Conservation (phyloP, 2,113 vertebrate species). For the Genyomyrus donnyi region DNA sequence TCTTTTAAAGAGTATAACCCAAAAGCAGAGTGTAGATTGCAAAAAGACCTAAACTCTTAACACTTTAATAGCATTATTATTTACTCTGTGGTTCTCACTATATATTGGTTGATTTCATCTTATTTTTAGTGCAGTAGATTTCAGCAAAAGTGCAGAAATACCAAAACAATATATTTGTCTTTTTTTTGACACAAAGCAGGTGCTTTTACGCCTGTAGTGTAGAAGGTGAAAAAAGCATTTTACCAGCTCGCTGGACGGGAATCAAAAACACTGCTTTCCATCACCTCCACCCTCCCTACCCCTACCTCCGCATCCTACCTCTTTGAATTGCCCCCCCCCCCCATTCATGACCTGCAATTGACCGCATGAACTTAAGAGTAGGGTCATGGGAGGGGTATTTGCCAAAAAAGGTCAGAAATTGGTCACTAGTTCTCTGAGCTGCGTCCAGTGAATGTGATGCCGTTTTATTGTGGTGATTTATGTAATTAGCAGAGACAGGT, state of each 20-base stretch:
- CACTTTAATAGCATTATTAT: neutral
- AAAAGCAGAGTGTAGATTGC: neutral
- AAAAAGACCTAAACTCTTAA: neutral
- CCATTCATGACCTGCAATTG: constrained; percentile 82
- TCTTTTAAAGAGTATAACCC: neutral
- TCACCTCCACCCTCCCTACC: constrained; percentile 28
- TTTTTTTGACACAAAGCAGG: constrained; percentile 2
- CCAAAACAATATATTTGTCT: neutral
- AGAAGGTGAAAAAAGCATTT: constrained; percentile 20
- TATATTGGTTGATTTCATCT: neutral
- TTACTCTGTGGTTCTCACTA: neutral
- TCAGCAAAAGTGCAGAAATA: neutral
- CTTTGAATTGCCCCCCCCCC: constrained; percentile 34
- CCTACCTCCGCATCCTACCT: neutral
- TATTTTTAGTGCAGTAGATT: constrained; percentile 29
- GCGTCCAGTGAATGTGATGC: constrained; percentile 62
- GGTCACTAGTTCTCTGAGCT: constrained; percentile 70
- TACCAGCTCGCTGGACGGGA: constrained; percentile 60
- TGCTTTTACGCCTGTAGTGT: neutral
- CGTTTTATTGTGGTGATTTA: constrained; percentile 89
- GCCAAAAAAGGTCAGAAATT: constrained; percentile 83
- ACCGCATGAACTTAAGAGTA: constrained; percentile 84
- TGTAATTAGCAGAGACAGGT: constrained; percentile 78
- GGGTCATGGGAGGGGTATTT: constrained; percentile 76
- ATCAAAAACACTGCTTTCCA: constrained; percentile 59